A percentile compares a stretch with the other conserved stretches of the same genome.
These are phyloP conservation scores for Pedicia rivosa DNA, from an alignment of 2,888 invertebrate species.

Conservation along the genomic window DNA sequence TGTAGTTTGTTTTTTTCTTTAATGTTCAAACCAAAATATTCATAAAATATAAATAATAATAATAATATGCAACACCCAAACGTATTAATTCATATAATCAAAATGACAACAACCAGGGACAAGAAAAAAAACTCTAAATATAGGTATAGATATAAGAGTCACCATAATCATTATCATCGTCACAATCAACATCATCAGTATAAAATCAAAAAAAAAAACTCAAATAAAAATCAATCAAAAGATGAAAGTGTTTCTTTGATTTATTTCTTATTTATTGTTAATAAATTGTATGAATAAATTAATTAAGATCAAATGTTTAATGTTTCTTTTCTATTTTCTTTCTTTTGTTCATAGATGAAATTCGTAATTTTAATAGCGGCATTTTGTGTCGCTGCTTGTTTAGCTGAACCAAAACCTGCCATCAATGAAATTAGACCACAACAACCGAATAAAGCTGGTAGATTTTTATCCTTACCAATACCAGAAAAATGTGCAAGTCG, in stretches of 20 bases:
- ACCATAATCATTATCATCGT: no score
- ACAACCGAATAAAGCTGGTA: conserved; percentile 55
- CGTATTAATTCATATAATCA: no score
- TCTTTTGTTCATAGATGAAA: conserved; percentile 48
- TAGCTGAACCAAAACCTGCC: conserved; percentile 39
- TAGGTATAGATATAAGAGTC: no score
- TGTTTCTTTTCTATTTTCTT: conserved; percentile 6
- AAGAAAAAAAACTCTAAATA: no score
- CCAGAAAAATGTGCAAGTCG: conserved; percentile 70
- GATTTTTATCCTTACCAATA: conserved; percentile 67
- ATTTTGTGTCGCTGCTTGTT: conserved; percentile 36
- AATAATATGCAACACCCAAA: no score
- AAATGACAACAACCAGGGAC: no score
- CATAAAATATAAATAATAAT: no score
- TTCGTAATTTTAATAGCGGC: conserved; percentile 44
- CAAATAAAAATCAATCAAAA: not conserved
- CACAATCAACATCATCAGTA: no score
- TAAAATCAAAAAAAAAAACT: not conserved
- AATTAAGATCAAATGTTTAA: no score
- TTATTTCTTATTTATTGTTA: not conserved
- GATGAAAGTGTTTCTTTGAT: no score
- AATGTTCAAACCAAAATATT: no score
- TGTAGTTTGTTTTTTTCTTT: no score
- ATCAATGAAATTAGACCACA: conserved; percentile 44
- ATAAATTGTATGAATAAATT: not conserved